Evolutionary conservation across 2,888 invertebrate genomes (phyloP), one percentile per base, ranked within the genome.

Genomic region (Teleogryllus oceanicus): DNA sequence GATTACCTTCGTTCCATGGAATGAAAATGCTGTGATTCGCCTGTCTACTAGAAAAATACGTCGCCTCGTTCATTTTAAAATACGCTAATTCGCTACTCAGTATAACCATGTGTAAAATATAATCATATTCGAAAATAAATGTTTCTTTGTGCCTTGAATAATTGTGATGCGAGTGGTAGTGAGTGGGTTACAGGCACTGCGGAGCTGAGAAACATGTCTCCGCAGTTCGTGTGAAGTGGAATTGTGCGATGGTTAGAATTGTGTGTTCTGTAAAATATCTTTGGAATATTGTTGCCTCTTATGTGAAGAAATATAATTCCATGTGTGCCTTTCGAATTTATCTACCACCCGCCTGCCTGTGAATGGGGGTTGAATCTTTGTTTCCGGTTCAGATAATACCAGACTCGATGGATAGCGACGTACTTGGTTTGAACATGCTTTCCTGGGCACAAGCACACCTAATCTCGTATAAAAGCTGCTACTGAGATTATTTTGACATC

Each of bases 131-230:
- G 37, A 37, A 37, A 37, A 37, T 37, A 37, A 37, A 37, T 37
- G 37, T 37, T 37, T 37, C 37, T 37, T 37, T 37, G 37, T 37
- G 37, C 37, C 37, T 37, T 37, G 37, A 37, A 37, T 37, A 37
- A 37, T 37, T 37, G 37, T 37, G 37, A 37, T 37, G 37, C 37
- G 37, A 37, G 37, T 37, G 37, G 37, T 37, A 37, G 37, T 62
- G 62, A 62, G 62, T 62, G n/a, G 62, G 62, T 62, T 62, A n/a
- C n/a, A 13, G n/a, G 62, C 62, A 62, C 62, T 62, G 62, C 13
- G 62, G 13, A 62, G n/a, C n/a, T n/a, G 62, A 62, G 62, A 62
- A 62, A 62, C 62, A 62, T 62, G 62, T 62, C 62, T 62, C 62
- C 62, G 16, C n/a, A 16, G 62, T n/a, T 62, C n/a, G 62, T 62